phyloP scores from a whole-genome alignment of 2,113 vertebrate species.

The Dromiciops gliroides region DNA sequence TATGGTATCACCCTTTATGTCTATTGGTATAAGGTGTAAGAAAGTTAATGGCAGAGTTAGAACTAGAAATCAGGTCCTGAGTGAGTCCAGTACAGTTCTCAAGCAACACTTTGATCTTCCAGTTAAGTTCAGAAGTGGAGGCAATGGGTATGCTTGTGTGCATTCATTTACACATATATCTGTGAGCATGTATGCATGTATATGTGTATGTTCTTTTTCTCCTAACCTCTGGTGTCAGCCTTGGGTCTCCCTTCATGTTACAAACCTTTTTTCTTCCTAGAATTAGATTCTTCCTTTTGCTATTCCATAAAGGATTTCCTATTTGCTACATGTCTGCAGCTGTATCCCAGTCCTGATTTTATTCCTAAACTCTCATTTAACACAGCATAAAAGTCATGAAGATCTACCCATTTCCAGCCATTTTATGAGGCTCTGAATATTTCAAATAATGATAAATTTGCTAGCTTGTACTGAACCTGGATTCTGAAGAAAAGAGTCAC shows the following conservation, averaged over 20 bases:
- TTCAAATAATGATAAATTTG: background rate
- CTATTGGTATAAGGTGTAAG: no score
- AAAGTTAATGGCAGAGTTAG: background rate
- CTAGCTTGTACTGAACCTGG: background rate
- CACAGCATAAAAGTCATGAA: constrained; percentile 32
- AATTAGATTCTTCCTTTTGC: constrained; percentile 62
- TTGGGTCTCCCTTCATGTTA: constrained; percentile 54
- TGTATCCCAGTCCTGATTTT: constrained; percentile 53
- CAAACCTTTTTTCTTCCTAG: constrained; percentile 20
- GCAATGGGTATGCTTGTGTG: background rate
- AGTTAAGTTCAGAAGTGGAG: constrained; percentile 8
- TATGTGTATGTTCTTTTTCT: background rate
- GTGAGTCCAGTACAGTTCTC: background rate
- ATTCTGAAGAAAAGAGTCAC: constrained; percentile 7
- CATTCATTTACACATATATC: background rate
- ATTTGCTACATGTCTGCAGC: constrained; percentile 59
- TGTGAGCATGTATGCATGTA: background rate
- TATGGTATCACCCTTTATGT: no score
- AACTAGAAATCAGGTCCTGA: background rate
- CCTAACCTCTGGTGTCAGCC: constrained; percentile 22
- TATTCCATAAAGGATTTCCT: constrained; percentile 61
- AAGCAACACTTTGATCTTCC: background rate
- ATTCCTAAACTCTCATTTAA: constrained; percentile 48
- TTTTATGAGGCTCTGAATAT: constrained; percentile 34
- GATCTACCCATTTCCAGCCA: constrained; percentile 34